phyloP scores from a whole-genome alignment of 2,888 invertebrate species.

The Sarcophaga subvicina region DNA sequence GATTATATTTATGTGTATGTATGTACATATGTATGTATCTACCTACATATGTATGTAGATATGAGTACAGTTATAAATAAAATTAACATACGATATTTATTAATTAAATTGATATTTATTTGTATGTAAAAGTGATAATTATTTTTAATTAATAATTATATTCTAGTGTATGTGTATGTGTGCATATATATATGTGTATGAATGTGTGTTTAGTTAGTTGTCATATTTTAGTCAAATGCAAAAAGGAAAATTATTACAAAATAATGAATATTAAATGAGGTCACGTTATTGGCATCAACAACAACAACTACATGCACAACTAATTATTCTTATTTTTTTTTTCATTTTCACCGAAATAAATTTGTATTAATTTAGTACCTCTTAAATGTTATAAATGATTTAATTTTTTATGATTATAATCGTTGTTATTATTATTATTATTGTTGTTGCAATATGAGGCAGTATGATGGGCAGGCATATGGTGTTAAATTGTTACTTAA shows the following conservation, averaged over 20 bases:
- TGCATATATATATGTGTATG: too few species aligned
- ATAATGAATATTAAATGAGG: conserved; percentile 36
- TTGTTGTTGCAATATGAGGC: too few species aligned
- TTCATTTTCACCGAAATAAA: background rate
- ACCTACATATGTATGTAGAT: background rate
- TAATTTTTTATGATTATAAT: background rate
- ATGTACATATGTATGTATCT: background rate
- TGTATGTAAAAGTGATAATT: conserved; percentile 30
- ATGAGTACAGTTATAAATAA: conserved; percentile 2
- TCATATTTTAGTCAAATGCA: background rate
- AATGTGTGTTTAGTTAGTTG: background rate
- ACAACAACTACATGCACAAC: too few species aligned
- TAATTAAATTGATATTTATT: conserved; percentile 16
- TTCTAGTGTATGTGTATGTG: background rate
- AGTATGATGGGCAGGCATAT: background rate
- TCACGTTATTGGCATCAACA: background rate
- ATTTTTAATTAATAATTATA: conserved; percentile 31
- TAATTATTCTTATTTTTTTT: background rate
- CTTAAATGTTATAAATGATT: background rate
- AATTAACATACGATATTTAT: conserved; percentile 25
- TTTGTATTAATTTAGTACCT: background rate
- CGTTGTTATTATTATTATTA: background rate
- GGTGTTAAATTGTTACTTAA: background rate
- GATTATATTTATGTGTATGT: background rate
- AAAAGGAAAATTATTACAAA: background rate